A percentile compares a stretch with the other conserved stretches of the same genome.
Evolutionary conservation across 1,140 invertebrate genomes (phyloP).

Genomic region (Leguminivora glycinivorella): DNA sequence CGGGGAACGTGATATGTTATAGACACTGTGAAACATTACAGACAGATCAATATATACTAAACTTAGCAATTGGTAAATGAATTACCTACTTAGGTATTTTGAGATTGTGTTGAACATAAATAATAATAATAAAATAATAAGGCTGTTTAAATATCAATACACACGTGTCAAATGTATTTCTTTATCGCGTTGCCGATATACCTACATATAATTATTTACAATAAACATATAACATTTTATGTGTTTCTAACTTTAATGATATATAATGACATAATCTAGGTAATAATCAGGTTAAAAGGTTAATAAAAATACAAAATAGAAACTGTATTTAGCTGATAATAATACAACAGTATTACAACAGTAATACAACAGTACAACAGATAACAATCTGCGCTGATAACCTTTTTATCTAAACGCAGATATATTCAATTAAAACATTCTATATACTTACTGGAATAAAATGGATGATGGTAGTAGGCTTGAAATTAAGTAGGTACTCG

Average conservation of each 20-base stretch:
- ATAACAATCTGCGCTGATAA: background rate
- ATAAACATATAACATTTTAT: too few relatives aligned
- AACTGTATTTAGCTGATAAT: background rate
- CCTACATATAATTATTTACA: too few relatives aligned
- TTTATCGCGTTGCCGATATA: background rate
- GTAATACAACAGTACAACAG: too few relatives aligned
- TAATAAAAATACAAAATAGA: background rate
- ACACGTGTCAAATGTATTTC: background rate
- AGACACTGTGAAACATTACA: too few relatives aligned
- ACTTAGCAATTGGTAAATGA: too few relatives aligned
- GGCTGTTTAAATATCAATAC: background rate
- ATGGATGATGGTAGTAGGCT: background rate
- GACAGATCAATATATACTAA: too few relatives aligned
- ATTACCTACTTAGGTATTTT: too few relatives aligned
- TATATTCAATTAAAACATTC: background rate
- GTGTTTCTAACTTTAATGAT: background rate
- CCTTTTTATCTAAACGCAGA: background rate
- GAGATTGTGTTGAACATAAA: too few relatives aligned
- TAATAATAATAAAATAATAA: too few relatives aligned
- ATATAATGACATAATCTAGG: background rate
- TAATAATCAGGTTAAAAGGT: background rate
- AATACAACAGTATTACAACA: too few relatives aligned
- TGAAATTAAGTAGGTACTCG: background rate
- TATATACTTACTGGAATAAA: background rate
- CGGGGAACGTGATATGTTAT: too few relatives aligned